Percentiles rank a stretch among this genome's conserved stretches.
phyloP scores from a whole-genome alignment of 2,888 invertebrate species.

The Malthinus seriepunctatus region DNA sequence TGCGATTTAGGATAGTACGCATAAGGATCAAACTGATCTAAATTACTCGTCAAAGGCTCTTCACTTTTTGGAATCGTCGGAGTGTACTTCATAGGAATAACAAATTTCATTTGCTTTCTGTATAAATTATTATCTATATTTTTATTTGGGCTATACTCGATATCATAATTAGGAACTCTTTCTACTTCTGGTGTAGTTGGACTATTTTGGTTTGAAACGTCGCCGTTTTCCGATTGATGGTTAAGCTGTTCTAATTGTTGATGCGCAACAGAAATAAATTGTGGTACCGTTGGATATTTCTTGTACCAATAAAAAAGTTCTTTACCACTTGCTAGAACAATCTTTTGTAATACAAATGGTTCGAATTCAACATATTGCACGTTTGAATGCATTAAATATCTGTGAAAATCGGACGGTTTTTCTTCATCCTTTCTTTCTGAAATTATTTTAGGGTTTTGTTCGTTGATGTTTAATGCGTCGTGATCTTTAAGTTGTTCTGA shows the following conservation, averaged over 20 bases:
- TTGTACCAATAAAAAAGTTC: slow-evolving; percentile 49
- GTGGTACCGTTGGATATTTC: slow-evolving; percentile 40
- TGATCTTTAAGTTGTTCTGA: background rate
- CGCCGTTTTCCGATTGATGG: background rate
- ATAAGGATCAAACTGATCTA: slow-evolving; percentile 46
- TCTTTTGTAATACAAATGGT: slow-evolving; percentile 52
- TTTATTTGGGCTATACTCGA: slow-evolving; percentile 16
- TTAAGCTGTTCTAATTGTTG: background rate
- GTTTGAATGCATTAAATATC: slow-evolving; percentile 21
- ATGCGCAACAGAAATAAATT: slow-evolving; percentile 4
- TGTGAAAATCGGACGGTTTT: background rate
- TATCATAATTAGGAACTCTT: slow-evolving; percentile 20
- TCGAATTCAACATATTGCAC: slow-evolving; percentile 50
- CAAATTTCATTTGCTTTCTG: slow-evolving; percentile 47
- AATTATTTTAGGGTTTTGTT: background rate
- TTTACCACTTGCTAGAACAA: slow-evolving; percentile 48
- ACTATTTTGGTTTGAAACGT: background rate
- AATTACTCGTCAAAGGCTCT: slow-evolving; percentile 34
- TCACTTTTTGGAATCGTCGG: slow-evolving; percentile 28
- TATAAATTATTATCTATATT: slow-evolving; percentile 34
- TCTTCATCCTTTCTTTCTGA: background rate
- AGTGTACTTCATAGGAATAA: slow-evolving; percentile 47
- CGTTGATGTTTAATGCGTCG: background rate
- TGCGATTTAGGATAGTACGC: slow-evolving; percentile 48
- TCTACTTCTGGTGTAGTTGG: slow-evolving; percentile 6